phyloP scores from a whole-genome alignment of 2,888 invertebrate species.

The Drosophila subsilvestris region DNA sequence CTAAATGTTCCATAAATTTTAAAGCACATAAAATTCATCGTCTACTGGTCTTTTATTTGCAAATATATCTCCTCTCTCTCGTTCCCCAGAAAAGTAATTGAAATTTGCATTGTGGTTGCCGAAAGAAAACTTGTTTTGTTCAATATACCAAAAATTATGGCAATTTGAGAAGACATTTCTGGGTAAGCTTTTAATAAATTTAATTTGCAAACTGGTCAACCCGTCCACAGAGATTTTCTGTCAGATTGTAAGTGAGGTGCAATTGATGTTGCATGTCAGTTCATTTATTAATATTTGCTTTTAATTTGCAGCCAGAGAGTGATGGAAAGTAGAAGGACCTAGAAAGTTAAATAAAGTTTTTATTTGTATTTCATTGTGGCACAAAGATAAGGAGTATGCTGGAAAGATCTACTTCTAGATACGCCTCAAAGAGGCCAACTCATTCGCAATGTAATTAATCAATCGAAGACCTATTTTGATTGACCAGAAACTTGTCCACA shows the following conservation, averaged over 20 bases:
- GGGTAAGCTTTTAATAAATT: slow-evolving; percentile 18
- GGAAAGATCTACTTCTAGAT: too few relatives aligned
- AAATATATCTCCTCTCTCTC: not conserved
- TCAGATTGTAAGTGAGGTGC: not conserved
- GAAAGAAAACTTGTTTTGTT: not conserved
- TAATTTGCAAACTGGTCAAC: not conserved
- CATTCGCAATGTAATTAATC: slow-evolving; percentile 31
- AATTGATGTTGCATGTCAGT: not conserved
- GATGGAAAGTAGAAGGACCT: not conserved
- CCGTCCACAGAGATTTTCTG: not conserved
- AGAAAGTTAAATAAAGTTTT: too few relatives aligned
- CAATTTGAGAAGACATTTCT: slow-evolving; percentile 11
- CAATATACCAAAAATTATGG: slow-evolving; percentile 20
- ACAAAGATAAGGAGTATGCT: too few relatives aligned
- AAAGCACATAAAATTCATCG: slow-evolving; percentile 29
- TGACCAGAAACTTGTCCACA: slow-evolving; percentile 7
- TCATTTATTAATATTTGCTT: not conserved
- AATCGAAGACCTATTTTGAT: slow-evolving; percentile 5
- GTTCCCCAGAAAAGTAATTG: slow-evolving; percentile 29
- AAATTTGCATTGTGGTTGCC: slow-evolving; percentile 32
- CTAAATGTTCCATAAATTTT: slow-evolving; percentile 29
- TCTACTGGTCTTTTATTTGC: slow-evolving; percentile 29
- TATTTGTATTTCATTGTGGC: not conserved
- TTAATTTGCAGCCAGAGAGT: not conserved
- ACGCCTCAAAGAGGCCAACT: too few relatives aligned